phyloP scores from a whole-genome alignment of 1,140 invertebrate species.

The Druon quercuslanigerum region DNA sequence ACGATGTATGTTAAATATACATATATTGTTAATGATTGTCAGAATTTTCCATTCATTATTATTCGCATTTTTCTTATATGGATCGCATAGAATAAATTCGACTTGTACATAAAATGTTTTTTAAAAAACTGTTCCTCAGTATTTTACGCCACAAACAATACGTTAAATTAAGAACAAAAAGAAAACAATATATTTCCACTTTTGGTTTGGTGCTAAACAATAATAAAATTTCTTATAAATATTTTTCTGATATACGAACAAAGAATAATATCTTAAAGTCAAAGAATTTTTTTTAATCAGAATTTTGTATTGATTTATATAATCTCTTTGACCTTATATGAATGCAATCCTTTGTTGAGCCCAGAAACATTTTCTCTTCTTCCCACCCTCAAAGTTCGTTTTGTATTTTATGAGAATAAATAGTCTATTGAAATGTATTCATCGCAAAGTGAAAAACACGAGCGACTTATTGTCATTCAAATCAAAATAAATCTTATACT shows the following conservation, averaged over 20 bases:
- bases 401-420: not conserved
- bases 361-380: no score
- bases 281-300: not conserved
- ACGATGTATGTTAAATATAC: constrained; percentile 55
- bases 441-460: not conserved
- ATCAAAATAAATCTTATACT: not conserved
- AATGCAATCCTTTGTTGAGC: no score
- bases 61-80: not conserved
- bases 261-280: not conserved
- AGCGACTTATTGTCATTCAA: not conserved
- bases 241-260: not conserved
- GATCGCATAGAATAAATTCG: not conserved
- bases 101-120: not conserved
- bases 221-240: no score
- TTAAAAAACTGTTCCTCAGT: no score
- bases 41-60: constrained; percentile 38
- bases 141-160: no score
- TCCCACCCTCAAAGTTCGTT: not conserved
- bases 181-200: not conserved
- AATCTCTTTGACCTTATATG: no score
- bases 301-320: no score
- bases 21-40: constrained; percentile 38
- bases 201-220: no score
- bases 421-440: no score
- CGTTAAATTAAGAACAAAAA: no score